These are phyloP conservation scores for Melanotaenia parkinsoni DNA, from an alignment of 2,797 vertebrate species.

Conservation along the genomic window DNA sequence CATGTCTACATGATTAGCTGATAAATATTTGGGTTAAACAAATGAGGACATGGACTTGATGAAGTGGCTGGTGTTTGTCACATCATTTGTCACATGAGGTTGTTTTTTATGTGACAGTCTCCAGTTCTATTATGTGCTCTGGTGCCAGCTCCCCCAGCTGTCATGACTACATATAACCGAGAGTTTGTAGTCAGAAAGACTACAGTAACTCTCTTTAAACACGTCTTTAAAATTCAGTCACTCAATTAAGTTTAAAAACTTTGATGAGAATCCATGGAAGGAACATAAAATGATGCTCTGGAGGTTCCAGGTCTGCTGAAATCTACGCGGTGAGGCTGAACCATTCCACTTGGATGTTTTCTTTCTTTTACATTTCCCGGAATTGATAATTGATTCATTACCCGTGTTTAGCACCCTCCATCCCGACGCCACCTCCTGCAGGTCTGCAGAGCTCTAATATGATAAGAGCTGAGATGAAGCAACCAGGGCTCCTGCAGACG, in stretches of 20 bases:
- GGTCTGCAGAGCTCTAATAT: conserved; percentile 41
- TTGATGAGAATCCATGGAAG: not conserved
- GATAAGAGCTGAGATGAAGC: conserved; percentile 54
- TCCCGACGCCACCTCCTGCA: conserved; percentile 15
- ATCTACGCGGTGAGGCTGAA: conserved; percentile 3
- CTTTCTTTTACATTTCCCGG: not conserved
- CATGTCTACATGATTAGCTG: too few relatives aligned
- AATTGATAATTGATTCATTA: conserved; percentile 66
- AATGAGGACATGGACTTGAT: too few relatives aligned
- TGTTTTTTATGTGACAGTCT: too few relatives aligned
- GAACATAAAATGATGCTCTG: not conserved
- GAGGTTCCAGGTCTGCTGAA: conserved; percentile 20
- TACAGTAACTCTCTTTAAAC: not conserved
- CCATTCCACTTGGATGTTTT: conserved; percentile 7
- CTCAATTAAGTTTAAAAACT: not conserved
- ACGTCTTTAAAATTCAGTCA: not conserved
- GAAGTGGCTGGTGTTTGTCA: too few relatives aligned
- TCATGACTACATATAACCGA: not conserved
- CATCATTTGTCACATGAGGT: too few relatives aligned
- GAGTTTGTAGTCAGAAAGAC: not conserved
- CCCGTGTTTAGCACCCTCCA: conserved; percentile 23
- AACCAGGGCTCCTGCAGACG: conserved; percentile 44
- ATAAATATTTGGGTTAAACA: too few relatives aligned
- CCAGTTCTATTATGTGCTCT: not conserved
- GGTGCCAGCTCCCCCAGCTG: too few relatives aligned